Base-by-base conservation (phyloP, 2,797 vertebrate genomes). In the Diglossa cyanea region DNA sequence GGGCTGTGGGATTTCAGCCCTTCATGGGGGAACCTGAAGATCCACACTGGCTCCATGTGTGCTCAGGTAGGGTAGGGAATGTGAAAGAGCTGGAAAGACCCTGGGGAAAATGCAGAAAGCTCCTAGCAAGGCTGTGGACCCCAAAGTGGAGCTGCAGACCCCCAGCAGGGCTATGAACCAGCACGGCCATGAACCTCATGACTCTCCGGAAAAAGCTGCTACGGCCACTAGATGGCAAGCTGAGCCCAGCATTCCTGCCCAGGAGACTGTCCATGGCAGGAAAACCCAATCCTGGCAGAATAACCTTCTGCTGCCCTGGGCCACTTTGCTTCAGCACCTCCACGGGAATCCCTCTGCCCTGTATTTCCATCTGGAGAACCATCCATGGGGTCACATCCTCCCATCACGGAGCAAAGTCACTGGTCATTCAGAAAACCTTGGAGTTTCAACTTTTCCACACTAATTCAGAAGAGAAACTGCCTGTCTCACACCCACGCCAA, bases 221-320 rank as follows among this genome's bases (percentile, higher is more conserved):
- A 33, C 14, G 61, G 66, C 95, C 96, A 90, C 96, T 96, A 96
- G 96, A 88, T 94, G 96, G 96, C 96, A 96, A 95, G 48, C 92
- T 77, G 62, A 95, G 83, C 63, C 48, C 86, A 71, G 72, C 39
- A 51, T 67, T 87, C n/a, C 45, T 0, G 0, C 1, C 2, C 51
- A 47, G 44, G 28, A 0, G 0, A 47, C 72, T 37, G n/a, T 20
- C 14, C 31, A 45, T 17, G 21, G 10, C 45, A 71, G 33, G 40
- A 84, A 76, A 86, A 53, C 6, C 2, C 57, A 83, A 0, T 50
- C 17, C 8, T 39, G 40, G 17, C 45, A 30, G 14, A 85, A 55
- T 7, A 60, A 54, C 8, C n/a, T 23, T 45, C 1, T 0, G 0
- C 5, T 23, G 3, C 31, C 11, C 25, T 0, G 1, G 8, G 8